phyloP scores from a whole-genome alignment of 2,797 vertebrate genomes.

The Catharus ustulatus region DNA sequence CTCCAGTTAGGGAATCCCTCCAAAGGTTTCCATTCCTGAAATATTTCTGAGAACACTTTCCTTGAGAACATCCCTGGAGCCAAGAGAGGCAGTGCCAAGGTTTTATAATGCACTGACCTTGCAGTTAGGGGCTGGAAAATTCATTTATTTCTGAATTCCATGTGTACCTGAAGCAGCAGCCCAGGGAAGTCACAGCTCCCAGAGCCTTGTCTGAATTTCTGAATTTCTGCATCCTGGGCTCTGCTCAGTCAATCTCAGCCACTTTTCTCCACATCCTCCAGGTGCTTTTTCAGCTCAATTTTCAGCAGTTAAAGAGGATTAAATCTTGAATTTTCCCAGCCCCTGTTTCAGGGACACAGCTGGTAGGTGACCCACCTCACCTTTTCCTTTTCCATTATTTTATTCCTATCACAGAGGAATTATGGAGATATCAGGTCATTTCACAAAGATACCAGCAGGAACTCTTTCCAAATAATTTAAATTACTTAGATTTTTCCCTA shows the following conservation, averaged over 20 bases:
- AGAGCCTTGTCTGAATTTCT: too few relatives aligned
- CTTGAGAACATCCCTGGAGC: neutral
- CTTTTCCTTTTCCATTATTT: neutral
- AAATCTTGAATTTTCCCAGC: neutral
- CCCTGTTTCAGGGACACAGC: neutral
- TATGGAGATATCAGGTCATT: neutral
- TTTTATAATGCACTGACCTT: neutral
- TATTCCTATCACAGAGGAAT: neutral
- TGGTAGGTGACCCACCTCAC: neutral
- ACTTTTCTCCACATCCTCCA: neutral
- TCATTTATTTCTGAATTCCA: accelerated
- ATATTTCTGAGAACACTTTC: neutral
- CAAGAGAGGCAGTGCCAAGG: neutral
- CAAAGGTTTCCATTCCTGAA: neutral
- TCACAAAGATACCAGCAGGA: neutral
- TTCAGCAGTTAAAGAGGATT: neutral
- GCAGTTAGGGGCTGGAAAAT: neutral
- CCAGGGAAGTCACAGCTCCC: neutral
- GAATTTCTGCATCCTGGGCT: neutral
- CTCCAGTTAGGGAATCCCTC: neutral
- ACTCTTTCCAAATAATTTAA: neutral
- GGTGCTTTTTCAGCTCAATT: neutral
- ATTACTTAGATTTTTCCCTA: neutral
- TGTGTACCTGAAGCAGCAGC: neutral
- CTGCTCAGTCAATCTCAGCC: neutral